Evolutionary conservation across 2,888 invertebrate species (phyloP).

Genomic region (Thymelicus lineola): DNA sequence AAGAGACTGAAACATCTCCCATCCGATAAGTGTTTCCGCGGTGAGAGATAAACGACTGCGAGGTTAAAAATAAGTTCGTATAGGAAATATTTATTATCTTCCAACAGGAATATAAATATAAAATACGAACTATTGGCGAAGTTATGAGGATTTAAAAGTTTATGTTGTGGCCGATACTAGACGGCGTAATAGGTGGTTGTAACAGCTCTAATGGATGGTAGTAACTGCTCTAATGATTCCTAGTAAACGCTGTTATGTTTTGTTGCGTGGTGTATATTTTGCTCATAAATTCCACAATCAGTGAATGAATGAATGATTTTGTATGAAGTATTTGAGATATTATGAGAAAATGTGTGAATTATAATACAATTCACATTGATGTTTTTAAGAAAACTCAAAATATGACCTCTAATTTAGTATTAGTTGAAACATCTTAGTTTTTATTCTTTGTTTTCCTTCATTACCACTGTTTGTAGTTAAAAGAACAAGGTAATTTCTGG

Average conservation of each 20-base stretch:
- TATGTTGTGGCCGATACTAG: constrained; percentile 3
- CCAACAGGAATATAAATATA: constrained; percentile 19
- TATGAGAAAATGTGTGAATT: no score
- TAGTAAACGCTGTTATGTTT: not conserved
- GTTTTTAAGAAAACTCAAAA: no score
- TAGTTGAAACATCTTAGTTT: no score
- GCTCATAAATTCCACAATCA: no score
- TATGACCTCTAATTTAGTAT: no score
- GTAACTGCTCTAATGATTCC: constrained; percentile 2
- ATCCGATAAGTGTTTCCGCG: constrained; percentile 42
- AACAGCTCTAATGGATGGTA: not conserved
- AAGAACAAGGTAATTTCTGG: no score
- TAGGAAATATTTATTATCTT: constrained; percentile 40
- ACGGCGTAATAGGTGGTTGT: not conserved
- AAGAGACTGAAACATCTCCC: constrained; percentile 26
- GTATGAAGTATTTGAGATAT: no score
- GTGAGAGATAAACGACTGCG: constrained; percentile 31
- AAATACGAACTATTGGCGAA: constrained; percentile 32
- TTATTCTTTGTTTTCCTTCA: no score
- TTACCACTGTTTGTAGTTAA: no score
- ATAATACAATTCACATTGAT: no score
- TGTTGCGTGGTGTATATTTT: no score
- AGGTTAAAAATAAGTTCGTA: constrained; percentile 40
- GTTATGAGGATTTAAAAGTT: constrained; percentile 26
- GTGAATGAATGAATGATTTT: no score